phyloP scores from a whole-genome alignment of 92 coral and sea anemone species.

The Palythoa caribaeorum region DNA sequence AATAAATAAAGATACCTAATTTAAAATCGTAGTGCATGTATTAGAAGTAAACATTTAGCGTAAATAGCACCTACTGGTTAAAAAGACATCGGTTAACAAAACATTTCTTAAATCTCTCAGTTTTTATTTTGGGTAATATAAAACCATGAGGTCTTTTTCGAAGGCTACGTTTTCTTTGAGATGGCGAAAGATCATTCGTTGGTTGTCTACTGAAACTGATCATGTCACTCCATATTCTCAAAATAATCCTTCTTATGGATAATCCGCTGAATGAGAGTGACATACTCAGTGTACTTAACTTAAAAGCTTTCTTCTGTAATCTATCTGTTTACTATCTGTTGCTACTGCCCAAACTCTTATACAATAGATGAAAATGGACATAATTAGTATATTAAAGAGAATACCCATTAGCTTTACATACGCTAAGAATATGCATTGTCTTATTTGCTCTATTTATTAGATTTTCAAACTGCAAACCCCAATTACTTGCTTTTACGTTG shows the following conservation, averaged over 20 bases:
- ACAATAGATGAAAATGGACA: conserved; percentile 13
- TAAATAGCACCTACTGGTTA: too few relatives aligned
- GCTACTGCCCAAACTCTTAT: conserved; percentile 4
- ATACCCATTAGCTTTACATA: neutral
- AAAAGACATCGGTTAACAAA: too few relatives aligned
- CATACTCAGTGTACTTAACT: conserved; percentile 20
- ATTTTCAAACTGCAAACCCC: too few relatives aligned
- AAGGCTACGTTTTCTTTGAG: neutral
- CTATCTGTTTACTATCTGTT: neutral
- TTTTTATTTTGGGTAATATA: too few relatives aligned
- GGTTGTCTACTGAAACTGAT: too few relatives aligned
- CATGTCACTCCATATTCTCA: conserved; percentile 37
- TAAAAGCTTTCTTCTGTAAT: too few relatives aligned
- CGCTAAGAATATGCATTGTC: neutral
- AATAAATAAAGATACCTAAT: too few relatives aligned
- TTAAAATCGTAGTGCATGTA: too few relatives aligned
- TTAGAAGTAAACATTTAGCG: too few relatives aligned
- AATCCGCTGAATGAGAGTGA: neutral
- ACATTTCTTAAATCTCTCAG: too few relatives aligned
- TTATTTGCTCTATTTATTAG: conserved; percentile 17
- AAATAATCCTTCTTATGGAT: neutral
- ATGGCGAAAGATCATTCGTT: too few relatives aligned
- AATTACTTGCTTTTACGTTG: neutral
- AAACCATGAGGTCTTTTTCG: too few relatives aligned
- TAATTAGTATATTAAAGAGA: neutral